phyloP scores from a whole-genome alignment of 2,888 invertebrate species.

The Onchidella celtica region DNA sequence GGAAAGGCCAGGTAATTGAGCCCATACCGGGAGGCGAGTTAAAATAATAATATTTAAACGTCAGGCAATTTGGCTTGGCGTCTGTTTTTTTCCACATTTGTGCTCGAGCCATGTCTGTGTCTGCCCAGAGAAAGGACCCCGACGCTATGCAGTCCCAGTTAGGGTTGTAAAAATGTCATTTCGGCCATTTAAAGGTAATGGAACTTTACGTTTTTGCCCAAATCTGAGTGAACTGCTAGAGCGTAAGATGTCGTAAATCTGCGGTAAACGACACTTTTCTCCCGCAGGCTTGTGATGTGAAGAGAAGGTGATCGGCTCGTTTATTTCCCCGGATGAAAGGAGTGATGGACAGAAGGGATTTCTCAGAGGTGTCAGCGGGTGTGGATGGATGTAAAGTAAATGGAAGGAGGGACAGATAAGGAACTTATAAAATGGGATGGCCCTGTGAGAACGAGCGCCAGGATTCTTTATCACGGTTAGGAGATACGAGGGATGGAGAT shows the following conservation, averaged over 20 bases:
- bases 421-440: no score
- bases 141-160: no score
- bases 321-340: background rate
- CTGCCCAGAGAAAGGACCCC: no score
- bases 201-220: background rate
- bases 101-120: no score
- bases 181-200: background rate
- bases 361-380: background rate
- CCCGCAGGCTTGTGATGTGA: background rate
- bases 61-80: background rate
- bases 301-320: background rate
- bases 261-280: background rate
- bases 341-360: background rate
- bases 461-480: no score
- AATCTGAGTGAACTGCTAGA: background rate
- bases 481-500: no score
- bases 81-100: no score
- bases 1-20: background rate
- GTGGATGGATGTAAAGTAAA: background rate
- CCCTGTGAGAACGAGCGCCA: no score
- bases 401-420: no score
- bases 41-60: conserved; percentile 32
- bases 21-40: background rate
- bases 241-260: background rate
- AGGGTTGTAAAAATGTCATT: background rate